Evolutionary conservation across 2,888 invertebrate genomes (phyloP).

Genomic region (Polydesmus complanatus): DNA sequence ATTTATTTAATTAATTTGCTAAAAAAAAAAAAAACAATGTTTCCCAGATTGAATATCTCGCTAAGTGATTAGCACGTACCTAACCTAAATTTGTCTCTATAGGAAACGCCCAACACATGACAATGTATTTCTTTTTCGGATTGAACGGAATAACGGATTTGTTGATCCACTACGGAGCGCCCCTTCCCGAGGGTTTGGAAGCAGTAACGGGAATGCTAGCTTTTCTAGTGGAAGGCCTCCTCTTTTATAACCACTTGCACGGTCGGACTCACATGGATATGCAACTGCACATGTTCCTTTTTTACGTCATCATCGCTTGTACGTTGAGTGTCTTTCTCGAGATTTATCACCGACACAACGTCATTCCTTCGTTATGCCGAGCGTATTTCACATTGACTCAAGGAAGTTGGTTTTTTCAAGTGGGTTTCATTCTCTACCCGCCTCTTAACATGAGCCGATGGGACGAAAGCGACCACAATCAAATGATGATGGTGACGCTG

Average conservation of each 20-base stretch:
- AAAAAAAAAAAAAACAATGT: no score
- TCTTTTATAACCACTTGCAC: constrained; percentile 38
- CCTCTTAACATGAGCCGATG: constrained; percentile 29
- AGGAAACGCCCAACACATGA: constrained; percentile 37
- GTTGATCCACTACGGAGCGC: constrained; percentile 27
- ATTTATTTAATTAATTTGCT: no score
- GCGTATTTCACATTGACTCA: constrained; percentile 35
- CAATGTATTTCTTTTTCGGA: constrained; percentile 40
- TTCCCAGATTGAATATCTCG: no score
- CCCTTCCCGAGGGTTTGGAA: constrained; percentile 32
- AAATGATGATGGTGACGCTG: constrained; percentile 35
- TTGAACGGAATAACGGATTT: constrained; percentile 34
- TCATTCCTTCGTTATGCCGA: constrained; percentile 31
- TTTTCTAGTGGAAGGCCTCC: constrained; percentile 34
- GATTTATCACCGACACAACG: constrained; percentile 29
- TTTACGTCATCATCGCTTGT: constrained; percentile 31
- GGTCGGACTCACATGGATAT: constrained; percentile 32
- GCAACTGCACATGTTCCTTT: constrained; percentile 35
- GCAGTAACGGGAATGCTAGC: constrained; percentile 33
- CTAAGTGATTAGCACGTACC: no score
- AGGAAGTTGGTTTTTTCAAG: constrained; percentile 40
- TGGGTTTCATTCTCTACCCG: constrained; percentile 38
- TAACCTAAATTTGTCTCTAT: constrained; percentile 30
- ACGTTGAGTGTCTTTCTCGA: constrained; percentile 30
- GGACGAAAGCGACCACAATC: constrained; percentile 31